Percentiles rank a stretch among this genome's conserved stretches.
These are phyloP conservation scores for Nomia melanderi DNA, from an alignment of 1,140 invertebrate species.

Conservation along the genomic window DNA sequence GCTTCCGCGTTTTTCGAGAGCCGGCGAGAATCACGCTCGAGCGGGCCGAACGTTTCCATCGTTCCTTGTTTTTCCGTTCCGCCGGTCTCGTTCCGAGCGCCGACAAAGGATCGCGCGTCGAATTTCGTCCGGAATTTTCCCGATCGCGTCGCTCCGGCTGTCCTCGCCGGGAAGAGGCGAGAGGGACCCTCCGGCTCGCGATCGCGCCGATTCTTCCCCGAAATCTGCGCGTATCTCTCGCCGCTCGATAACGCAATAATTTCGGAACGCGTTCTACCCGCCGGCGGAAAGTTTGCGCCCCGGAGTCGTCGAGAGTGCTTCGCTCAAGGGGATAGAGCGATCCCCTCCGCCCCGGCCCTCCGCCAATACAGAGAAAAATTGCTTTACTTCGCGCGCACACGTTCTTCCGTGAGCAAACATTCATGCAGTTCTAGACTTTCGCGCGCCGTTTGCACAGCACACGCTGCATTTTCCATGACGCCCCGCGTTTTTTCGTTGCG, in stretches of 20 bases:
- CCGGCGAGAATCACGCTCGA: too few relatives aligned
- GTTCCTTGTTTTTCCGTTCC: too few relatives aligned
- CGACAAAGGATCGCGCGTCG: too few relatives aligned
- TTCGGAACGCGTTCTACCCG: background rate
- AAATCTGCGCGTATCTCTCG: background rate
- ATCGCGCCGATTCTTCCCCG: background rate
- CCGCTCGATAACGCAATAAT: background rate
- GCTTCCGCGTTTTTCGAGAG: too few relatives aligned
- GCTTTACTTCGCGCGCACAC: background rate
- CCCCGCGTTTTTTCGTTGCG: background rate
- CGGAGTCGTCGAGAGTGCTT: background rate
- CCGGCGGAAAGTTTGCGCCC: background rate
- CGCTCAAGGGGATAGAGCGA: background rate
- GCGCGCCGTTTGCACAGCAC: background rate
- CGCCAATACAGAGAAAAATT: background rate
- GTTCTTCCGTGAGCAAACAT: background rate
- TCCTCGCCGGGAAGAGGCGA: too few relatives aligned
- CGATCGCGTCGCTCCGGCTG: too few relatives aligned
- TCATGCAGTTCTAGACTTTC: background rate
- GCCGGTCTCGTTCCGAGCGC: too few relatives aligned
- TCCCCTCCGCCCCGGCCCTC: too few relatives aligned
- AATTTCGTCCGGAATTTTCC: too few relatives aligned
- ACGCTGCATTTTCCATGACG: background rate
- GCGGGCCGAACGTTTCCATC: too few relatives aligned
- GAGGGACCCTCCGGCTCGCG: background rate